phyloP scores from a whole-genome alignment of 2,113 vertebrate species.

The Nycticryphes semicollaris region DNA sequence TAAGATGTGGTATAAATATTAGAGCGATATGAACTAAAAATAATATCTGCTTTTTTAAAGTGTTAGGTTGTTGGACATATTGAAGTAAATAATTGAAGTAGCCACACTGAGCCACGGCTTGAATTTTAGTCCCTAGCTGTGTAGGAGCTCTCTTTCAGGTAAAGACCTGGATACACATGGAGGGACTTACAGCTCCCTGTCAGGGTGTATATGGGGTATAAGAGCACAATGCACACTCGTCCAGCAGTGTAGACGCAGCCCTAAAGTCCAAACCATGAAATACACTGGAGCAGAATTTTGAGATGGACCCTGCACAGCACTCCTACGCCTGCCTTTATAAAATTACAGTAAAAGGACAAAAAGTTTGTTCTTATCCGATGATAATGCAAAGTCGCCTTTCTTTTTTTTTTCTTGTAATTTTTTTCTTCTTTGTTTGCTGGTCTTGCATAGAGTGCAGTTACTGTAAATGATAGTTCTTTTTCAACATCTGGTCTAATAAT shows the following conservation, averaged over 20 bases:
- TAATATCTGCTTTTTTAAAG: not conserved
- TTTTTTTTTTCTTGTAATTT: not conserved
- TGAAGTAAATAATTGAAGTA: not conserved
- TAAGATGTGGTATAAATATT: not conserved
- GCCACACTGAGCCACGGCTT: rapidly evolving
- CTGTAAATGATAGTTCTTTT: not conserved
- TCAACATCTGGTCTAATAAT: not conserved
- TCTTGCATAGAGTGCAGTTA: not conserved
- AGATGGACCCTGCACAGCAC: not conserved
- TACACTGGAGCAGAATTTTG: not conserved
- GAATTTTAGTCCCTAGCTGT: not conserved
- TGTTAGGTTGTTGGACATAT: not conserved
- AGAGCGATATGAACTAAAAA: not conserved
- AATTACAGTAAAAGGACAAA: not conserved
- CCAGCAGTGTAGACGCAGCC: not conserved
- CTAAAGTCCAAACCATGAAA: not conserved
- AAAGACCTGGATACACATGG: rapidly evolving
- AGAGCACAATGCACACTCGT: not conserved
- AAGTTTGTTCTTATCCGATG: not conserved
- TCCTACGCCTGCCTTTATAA: not conserved
- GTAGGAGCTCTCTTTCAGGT: not conserved
- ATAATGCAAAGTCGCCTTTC: not conserved
- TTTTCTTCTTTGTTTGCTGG: not conserved
- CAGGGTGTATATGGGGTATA: not conserved
- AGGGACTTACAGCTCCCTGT: not conserved